Percentiles rank a stretch among this genome's conserved stretches.
These are phyloP conservation scores for Morpho helenor DNA, from an alignment of 2,888 invertebrate genomes.

Conservation along the genomic window DNA sequence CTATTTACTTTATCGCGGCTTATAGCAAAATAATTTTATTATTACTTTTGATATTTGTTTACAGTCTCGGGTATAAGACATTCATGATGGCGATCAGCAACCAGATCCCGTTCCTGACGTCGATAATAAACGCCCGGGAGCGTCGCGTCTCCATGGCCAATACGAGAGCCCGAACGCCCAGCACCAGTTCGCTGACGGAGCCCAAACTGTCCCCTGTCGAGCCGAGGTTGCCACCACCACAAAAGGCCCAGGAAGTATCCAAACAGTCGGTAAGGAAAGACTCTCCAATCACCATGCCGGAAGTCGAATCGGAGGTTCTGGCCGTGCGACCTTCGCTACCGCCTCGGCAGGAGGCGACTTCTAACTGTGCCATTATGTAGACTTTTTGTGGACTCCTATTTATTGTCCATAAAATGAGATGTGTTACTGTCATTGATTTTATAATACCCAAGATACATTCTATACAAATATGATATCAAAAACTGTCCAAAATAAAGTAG, in stretches of 20 bases:
- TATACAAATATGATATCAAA: no score
- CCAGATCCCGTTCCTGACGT: slow-evolving; percentile 86
- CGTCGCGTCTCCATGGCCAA: slow-evolving; percentile 63
- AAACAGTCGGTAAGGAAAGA: slow-evolving; percentile 60
- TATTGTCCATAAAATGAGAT: no score
- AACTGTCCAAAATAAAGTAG: no score
- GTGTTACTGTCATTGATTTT: no score
- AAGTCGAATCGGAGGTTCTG: slow-evolving; percentile 33
- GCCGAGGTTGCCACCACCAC: slow-evolving; percentile 47
- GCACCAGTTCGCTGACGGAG: slow-evolving; percentile 59
- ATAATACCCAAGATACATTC: no score
- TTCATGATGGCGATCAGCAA: slow-evolving; percentile 91
- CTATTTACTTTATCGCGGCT: no score
- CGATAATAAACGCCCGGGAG: slow-evolving; percentile 77
- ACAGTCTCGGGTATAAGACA: slow-evolving; percentile 88
- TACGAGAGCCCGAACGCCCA: slow-evolving; percentile 52
- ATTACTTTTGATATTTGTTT: slow-evolving; percentile 32
- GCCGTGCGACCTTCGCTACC: slow-evolving; percentile 33
- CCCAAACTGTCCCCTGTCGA: slow-evolving; percentile 44
- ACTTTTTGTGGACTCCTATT: not conserved
- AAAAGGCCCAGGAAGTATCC: slow-evolving; percentile 54
- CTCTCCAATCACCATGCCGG: slow-evolving; percentile 42
- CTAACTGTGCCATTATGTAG: slow-evolving; percentile 55
- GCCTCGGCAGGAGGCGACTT: slow-evolving; percentile 30
- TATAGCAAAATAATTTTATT: no score